These are phyloP conservation scores for Bicyclus anynana DNA, from an alignment of 1,140 invertebrate species.

Conservation along the genomic window DNA sequence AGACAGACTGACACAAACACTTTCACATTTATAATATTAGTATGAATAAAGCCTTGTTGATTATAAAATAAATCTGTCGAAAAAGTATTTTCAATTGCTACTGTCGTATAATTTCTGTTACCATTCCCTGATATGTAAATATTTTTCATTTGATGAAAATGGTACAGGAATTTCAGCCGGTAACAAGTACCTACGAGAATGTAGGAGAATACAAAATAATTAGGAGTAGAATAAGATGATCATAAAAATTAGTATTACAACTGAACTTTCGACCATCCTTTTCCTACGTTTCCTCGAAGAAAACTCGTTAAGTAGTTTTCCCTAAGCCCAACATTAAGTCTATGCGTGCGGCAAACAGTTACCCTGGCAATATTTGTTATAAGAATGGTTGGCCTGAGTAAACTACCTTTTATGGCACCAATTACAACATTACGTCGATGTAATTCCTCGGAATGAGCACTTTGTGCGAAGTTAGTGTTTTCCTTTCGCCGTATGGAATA, in stretches of 20 bases:
- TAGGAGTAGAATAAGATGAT: background rate
- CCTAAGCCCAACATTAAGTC: slow-evolving; percentile 17
- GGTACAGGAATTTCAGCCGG: no score
- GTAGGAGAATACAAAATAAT: no score
- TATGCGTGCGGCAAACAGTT: slow-evolving; percentile 31
- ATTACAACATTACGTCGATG: slow-evolving; percentile 44
- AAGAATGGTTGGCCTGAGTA: slow-evolving; percentile 41
- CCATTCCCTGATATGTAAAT: no score
- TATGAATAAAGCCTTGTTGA: no score
- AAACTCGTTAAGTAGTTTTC: slow-evolving; percentile 11
- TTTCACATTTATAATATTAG: no score
- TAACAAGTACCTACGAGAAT: no score
- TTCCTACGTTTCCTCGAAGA: slow-evolving; percentile 6
- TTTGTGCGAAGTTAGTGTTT: slow-evolving; percentile 23
- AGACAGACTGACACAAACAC: no score
- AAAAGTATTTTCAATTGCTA: no score
- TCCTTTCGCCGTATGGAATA: slow-evolving; percentile 20
- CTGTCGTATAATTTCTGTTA: no score
- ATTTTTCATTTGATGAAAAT: no score
- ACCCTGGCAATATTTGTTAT: slow-evolving; percentile 39
- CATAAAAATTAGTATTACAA: background rate
- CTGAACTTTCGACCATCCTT: background rate
- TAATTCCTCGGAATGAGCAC: slow-evolving; percentile 34
- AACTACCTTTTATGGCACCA: slow-evolving; percentile 46
- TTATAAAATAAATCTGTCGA: no score